Evolutionary conservation across 1,140 invertebrate genomes (phyloP).

Genomic region (Brachionus sp.): DNA sequence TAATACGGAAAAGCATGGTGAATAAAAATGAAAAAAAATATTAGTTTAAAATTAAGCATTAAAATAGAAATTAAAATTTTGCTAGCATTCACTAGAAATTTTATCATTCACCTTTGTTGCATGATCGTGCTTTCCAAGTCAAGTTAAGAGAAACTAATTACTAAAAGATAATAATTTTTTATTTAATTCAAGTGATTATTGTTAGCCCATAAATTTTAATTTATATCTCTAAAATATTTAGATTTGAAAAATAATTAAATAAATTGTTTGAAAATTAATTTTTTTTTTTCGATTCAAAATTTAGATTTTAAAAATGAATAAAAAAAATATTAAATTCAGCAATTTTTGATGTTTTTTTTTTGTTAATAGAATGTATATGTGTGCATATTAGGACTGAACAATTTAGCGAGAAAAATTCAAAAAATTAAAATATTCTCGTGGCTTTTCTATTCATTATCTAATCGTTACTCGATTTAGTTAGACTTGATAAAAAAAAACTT

Average conservation of each 20-base stretch:
- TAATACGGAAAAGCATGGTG: not conserved
- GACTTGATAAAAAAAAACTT: constrained; percentile 38
- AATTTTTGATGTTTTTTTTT: not conserved
- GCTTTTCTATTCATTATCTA: constrained; percentile 4
- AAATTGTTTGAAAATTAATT: constrained; percentile 5
- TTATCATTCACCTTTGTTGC: constrained; percentile 37
- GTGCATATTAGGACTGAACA: not conserved
- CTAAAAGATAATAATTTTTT: not conserved
- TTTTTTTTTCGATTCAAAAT: not conserved
- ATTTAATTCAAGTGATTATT: constrained; percentile 37
- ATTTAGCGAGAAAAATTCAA: constrained; percentile 25
- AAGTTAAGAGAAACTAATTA: not conserved
- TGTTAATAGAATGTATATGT: not conserved
- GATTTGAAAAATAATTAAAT: not conserved
- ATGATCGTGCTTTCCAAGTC: constrained; percentile 1
- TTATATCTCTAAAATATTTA: not conserved
- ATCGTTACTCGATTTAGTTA: constrained; percentile 11
- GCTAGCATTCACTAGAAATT: not conserved
- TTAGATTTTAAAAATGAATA: not conserved
- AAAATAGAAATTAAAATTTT: not conserved
- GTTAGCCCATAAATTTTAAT: constrained; percentile 5
- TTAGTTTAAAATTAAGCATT: not conserved
- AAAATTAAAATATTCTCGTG: constrained; percentile 25
- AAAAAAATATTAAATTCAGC: constrained; percentile 14
- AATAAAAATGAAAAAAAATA: not conserved